These are phyloP conservation scores for Teinopalpus imperialis DNA, from an alignment of 2,888 invertebrate species.

Conservation along the genomic window DNA sequence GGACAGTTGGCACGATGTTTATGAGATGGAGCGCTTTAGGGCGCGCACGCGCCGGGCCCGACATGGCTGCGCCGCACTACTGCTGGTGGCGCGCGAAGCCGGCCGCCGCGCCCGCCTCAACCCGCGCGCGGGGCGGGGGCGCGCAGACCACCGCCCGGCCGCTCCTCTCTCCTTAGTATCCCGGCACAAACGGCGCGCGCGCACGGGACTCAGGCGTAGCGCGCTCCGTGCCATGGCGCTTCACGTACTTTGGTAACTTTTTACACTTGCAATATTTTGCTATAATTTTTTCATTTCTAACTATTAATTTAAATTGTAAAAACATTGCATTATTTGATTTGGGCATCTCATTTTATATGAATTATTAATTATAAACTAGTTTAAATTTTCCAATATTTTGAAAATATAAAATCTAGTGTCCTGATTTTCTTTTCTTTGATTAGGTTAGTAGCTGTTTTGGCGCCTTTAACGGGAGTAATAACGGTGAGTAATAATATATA, in stretches of 20 bases:
- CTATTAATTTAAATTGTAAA: not conserved
- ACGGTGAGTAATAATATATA: conserved; percentile 54
- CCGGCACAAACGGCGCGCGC: conserved; percentile 79
- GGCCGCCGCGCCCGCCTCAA: conserved; percentile 44
- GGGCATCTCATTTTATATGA: too few relatives aligned
- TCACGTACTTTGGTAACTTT: conserved; percentile 71
- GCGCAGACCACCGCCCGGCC: conserved; percentile 56
- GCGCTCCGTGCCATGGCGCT: conserved; percentile 78
- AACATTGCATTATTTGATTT: too few relatives aligned
- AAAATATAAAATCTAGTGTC: not conserved
- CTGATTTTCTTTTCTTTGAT: conserved; percentile 26
- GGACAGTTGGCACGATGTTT: conserved; percentile 57
- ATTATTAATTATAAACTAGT: not conserved
- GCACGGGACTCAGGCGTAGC: conserved; percentile 77
- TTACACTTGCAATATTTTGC: conserved; percentile 3
- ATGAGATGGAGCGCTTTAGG: conserved; percentile 57
- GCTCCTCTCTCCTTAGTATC: conserved; percentile 76
- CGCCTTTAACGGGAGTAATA: conserved; percentile 58
- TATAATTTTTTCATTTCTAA: not conserved
- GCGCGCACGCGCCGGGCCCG: conserved; percentile 77
- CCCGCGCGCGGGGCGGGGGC: conserved; percentile 59
- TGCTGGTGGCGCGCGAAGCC: conserved; percentile 61
- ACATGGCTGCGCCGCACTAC: conserved; percentile 79
- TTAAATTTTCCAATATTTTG: not conserved
- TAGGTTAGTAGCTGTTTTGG: conserved; percentile 71